Conservation (phyloP, 2,888 invertebrate species). For the Acronicta psi region DNA sequence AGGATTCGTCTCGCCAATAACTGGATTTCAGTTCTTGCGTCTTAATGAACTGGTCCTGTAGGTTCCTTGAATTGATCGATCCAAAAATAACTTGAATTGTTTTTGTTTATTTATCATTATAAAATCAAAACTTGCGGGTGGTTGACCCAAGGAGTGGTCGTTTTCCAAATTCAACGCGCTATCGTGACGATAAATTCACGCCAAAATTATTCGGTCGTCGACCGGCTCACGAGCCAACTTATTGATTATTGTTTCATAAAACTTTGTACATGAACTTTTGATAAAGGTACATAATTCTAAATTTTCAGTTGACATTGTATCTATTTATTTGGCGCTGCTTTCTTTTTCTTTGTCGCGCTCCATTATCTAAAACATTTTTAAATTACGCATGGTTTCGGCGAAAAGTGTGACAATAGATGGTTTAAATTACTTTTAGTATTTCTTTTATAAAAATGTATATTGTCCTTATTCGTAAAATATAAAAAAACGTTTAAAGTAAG, state of each 20-base stretch:
- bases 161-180: conserved; percentile 71
- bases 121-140: conserved; percentile 55
- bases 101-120: conserved; percentile 38
- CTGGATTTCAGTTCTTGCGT: conserved; percentile 22
- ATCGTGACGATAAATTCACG: conserved; percentile 77
- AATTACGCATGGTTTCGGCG: conserved; percentile 2
- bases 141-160: conserved; percentile 63
- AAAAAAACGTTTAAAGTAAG: neutral
- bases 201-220: conserved; percentile 76
- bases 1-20: conserved; percentile 31
- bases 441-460: neutral
- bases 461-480: neutral
- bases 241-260: conserved; percentile 56
- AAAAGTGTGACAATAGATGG: neutral
- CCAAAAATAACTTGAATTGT: conserved; percentile 27
- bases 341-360: conserved; percentile 13
- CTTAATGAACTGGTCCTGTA: conserved; percentile 19
- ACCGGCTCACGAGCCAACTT: conserved; percentile 56
- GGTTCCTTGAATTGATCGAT: conserved; percentile 14
- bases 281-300: conserved; percentile 37
- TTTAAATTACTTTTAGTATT: neutral
- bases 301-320: conserved; percentile 24
- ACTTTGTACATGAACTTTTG: conserved; percentile 49
- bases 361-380: conserved; percentile 9
- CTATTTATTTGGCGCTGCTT: conserved; percentile 15